Base-by-base conservation (phyloP, 2,797 vertebrate genomes). In the Gymnothorax reevesii region DNA sequence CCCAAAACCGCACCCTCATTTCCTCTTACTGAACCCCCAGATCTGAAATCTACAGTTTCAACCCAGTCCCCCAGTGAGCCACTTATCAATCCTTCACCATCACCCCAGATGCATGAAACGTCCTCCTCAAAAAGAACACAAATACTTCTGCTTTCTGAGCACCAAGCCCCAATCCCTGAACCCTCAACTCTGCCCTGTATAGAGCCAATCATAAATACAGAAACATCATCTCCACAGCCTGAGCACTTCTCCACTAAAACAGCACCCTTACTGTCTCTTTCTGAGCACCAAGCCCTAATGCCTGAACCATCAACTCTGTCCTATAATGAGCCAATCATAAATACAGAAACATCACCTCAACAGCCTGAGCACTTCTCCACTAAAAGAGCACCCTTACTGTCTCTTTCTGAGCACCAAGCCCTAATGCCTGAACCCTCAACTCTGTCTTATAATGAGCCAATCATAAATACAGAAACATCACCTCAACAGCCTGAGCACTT, bases 371-470 rank as follows among this genome's bases (percentile, higher is more conserved):
- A 25, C 5, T 10, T 27, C 10, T n/a, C 4, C 55, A 33, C 66
- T 17, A 75, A 20, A 55, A 57, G 84, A 57, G 62, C 82, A 42
- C 87, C 54, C 12, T 88, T 83, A 62, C 71, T 87, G 62, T 80
- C 13, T 22, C 13, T 9, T 6, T 17, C 54, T 13, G 66, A 84
- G 84, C 69, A 33, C 52, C 54, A 27, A 2, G 13, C 75, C 55
- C 69, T 66, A 73, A 42, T 42, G 33, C 33, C 33, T 42, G 33
- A 42, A 42, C 33, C 2, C 33, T 42, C 33, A 42, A 42, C 33
- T 42, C 33, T 42, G 33, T 42, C 33, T 2, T 42, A 42, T 42
- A 42, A 42, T 42, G 33, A 42, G 33, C 1, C 33, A 42, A 42
- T 42, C 2, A 42, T 42, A 42, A 42, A 42, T 42, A 42, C 1